Evolutionary conservation across 2,888 invertebrate genomes (phyloP), one percentile per base, ranked within the genome.

Genomic region (Dioctria linearis): DNA sequence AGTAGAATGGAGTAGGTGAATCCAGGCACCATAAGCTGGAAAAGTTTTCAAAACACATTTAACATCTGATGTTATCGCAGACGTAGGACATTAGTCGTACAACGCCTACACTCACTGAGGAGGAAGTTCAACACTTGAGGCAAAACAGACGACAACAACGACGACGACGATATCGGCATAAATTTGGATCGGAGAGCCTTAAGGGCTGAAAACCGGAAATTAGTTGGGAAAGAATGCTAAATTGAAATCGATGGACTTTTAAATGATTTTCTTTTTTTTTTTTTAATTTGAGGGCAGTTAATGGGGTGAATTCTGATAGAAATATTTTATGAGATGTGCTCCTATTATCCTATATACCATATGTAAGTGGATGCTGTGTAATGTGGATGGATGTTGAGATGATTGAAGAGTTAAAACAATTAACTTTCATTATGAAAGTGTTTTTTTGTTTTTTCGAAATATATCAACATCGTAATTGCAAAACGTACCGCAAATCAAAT

Each of bases 41-140:
- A 42, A 57, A 57, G 73, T 73, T 73, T 25, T 73, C 57, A 73
- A 42, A 73, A 73, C 54, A 73, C 73, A 73, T 73, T 73, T n/a
- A 73, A 73, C 57, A 57, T 59, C 57, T 73, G 73, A 73, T 73
- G 57, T n/a, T 73, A 73, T 73, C 73, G 42, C 73, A 40, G 25
- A 59, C 73, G 42, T 59, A 59, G 57, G 42, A 59, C 57, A 73
- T 73, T 73, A 73, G 25, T 6, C 43, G 54, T 57, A 73, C 73
- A 73, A 57, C 42, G 42, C 42, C 42, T 73, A 1, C 42, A 59
- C 9, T 54, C 11, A 11, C n/a, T 4, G 8, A 51, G 57, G n/a
- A 42, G 42, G 39, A 3, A 40, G 13, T 25, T 42, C 54, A 59
- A 73, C 59, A 73, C 40, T 73, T 13, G 57, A n/a, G 57, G 57